Percentiles rank a stretch among this genome's conserved stretches.
phyloP scores from a whole-genome alignment of 2,113 vertebrate genomes.

The Narcine bancroftii region DNA sequence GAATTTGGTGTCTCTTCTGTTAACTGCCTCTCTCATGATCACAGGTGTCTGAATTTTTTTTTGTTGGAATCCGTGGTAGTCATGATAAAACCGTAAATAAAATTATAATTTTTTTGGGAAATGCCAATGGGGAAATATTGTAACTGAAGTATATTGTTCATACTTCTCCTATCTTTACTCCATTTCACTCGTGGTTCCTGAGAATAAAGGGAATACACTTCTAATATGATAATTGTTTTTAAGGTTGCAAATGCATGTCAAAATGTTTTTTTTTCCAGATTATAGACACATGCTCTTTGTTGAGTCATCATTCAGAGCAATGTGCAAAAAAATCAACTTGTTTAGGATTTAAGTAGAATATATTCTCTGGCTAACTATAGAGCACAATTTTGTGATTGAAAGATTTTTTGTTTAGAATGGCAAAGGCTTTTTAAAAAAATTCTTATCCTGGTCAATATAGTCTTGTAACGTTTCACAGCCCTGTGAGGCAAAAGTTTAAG shows the following conservation, averaged over 20 bases:
- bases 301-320: background rate
- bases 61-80: background rate
- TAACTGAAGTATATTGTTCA: background rate
- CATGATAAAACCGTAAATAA: background rate
- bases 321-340: background rate
- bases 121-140: background rate
- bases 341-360: background rate
- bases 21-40: background rate
- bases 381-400: background rate
- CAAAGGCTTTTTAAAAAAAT: background rate
- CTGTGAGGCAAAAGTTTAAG: background rate
- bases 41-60: background rate
- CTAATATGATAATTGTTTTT: background rate
- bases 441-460: background rate
- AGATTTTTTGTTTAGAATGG: background rate
- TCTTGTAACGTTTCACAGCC: background rate
- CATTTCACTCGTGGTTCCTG: background rate
- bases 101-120: background rate
- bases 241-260: background rate
- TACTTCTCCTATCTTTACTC: background rate
- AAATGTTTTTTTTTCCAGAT: background rate
- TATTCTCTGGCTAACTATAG: background rate
- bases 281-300: background rate
- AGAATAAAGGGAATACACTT: background rate
- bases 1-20: background rate